Conservation (phyloP, 2,888 invertebrate genomes). For the Ischnus inquisitorius region DNA sequence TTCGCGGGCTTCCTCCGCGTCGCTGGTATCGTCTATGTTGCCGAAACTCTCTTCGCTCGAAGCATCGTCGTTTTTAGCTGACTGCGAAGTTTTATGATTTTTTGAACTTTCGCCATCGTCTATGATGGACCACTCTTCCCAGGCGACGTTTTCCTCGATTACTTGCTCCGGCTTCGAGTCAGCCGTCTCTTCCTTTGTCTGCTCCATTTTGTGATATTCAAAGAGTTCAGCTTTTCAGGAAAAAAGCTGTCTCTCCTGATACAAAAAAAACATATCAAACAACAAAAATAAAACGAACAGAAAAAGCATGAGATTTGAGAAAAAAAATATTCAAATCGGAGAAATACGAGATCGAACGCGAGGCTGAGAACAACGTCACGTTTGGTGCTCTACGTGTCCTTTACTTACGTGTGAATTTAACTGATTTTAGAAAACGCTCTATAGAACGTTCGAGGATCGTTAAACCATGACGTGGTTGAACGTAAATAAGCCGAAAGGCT, state of each 20-base stretch:
- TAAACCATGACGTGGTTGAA: conserved; percentile 63
- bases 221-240: neutral
- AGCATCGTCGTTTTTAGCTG: neutral
- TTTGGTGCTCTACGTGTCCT: neutral
- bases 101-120: conserved; percentile 58
- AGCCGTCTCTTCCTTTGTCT: conserved; percentile 47
- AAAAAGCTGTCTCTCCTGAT: neutral
- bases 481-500: conserved; percentile 30
- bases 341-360: neutral
- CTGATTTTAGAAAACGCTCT: conserved; percentile 42
- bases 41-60: conserved; percentile 38
- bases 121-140: conserved; percentile 70
- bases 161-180: conserved; percentile 35
- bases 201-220: conserved; percentile 31
- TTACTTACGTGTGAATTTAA: conserved; percentile 30
- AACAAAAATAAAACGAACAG: neutral
- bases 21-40: conserved; percentile 46
- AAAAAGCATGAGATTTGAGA: too few species aligned
- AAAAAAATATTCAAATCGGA: neutral
- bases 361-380: neutral
- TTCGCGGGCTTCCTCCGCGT: conserved; percentile 67
- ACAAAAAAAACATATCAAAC: neutral
- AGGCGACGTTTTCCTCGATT: conserved; percentile 54
- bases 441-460: conserved; percentile 52
- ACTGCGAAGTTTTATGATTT: neutral